Evolutionary conservation across 2,888 invertebrate species (phyloP).

Genomic region (Yponomeuta sedellus): DNA sequence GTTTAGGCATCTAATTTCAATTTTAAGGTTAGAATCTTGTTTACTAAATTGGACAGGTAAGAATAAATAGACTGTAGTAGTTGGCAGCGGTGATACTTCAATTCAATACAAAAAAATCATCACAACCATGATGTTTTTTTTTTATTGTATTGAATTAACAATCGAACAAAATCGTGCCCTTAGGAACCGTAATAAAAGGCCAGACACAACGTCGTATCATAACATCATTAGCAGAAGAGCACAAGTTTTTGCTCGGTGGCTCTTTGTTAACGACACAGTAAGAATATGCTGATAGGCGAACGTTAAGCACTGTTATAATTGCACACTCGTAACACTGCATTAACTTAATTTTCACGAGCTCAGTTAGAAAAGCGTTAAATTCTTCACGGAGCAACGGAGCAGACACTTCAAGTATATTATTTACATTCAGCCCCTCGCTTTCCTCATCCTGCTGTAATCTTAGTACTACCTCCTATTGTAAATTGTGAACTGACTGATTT

Average conservation of each 20-base stretch:
- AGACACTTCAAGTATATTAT: not conserved
- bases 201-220: not conserved
- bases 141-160: too few relatives aligned
- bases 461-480: too few relatives aligned
- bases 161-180: not conserved
- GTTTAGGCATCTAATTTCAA: too few relatives aligned
- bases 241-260: not conserved
- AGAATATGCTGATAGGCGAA: not conserved
- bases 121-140: too few relatives aligned
- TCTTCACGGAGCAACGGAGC: not conserved
- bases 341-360: constrained; percentile 3
- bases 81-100: too few relatives aligned
- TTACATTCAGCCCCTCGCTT: not conserved
- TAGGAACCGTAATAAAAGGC: constrained; percentile 1
- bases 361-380: constrained; percentile 1
- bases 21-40: too few relatives aligned
- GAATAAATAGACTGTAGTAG: too few relatives aligned
- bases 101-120: too few relatives aligned
- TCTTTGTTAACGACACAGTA: not conserved
- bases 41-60: too few relatives aligned
- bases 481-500: too few relatives aligned
- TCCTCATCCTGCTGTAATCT: not conserved
- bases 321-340: constrained; percentile 1
- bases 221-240: not conserved
- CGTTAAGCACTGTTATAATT: constrained; percentile 1